These are phyloP conservation scores for Momotus momota DNA, from an alignment of 2,797 vertebrate species.

Conservation along the genomic window DNA sequence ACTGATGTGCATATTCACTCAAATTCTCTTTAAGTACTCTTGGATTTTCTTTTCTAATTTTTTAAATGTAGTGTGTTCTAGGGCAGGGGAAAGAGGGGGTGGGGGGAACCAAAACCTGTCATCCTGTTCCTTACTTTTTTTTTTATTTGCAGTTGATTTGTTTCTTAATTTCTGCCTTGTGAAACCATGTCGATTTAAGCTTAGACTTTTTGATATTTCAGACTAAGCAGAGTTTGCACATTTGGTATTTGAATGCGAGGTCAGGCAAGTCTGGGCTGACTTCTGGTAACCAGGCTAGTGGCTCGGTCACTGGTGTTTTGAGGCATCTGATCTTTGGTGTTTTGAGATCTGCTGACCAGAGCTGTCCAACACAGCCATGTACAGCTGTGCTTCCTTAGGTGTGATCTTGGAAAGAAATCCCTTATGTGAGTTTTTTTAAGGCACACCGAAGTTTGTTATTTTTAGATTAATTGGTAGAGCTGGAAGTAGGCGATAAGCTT, in stretches of 20 bases:
- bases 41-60: not conserved
- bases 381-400: not conserved
- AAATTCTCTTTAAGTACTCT: not conserved
- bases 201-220: not conserved
- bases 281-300: fast-evolving
- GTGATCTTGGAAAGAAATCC: not conserved
- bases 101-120: too few species aligned
- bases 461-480: not conserved
- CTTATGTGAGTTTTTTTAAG: not conserved
- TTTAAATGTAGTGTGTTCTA: not conserved
- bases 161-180: not conserved
- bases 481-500: not conserved
- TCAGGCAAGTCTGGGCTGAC: not conserved
- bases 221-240: not conserved
- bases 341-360: not conserved
- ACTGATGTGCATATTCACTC: not conserved
- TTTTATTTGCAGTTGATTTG: not conserved
- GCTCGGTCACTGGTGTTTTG: not conserved
- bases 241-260: not conserved
- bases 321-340: not conserved
- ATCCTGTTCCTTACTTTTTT: not conserved
- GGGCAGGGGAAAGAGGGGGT: fast-evolving
- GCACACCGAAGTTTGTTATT: not conserved
- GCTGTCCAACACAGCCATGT: not conserved
- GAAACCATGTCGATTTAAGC: not conserved